phyloP scores from a whole-genome alignment of 2,888 invertebrate species.

The Hypercompe scribonia region DNA sequence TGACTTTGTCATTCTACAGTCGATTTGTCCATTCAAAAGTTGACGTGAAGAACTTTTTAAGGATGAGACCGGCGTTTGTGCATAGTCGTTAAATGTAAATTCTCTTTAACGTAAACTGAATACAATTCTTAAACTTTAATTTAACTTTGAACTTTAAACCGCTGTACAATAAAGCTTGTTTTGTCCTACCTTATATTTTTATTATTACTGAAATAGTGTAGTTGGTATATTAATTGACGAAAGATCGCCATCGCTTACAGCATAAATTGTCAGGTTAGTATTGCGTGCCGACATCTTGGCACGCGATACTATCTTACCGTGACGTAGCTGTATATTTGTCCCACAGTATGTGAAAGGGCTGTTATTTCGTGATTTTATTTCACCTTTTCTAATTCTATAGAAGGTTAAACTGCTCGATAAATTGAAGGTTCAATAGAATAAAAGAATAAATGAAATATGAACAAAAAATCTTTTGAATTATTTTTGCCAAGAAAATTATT shows the following conservation, averaged over 20 bases:
- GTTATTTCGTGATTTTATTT: conserved; percentile 37
- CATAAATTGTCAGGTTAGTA: conserved; percentile 5
- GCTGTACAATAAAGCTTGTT: too few relatives aligned
- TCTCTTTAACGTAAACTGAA: too few relatives aligned
- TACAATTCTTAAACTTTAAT: too few relatives aligned
- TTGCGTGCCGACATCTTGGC: conserved; percentile 26
- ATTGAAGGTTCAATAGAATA: neutral
- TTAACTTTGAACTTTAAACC: too few relatives aligned
- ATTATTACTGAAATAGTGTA: neutral
- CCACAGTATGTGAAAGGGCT: conserved; percentile 19
- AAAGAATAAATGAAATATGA: neutral
- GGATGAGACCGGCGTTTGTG: too few relatives aligned
- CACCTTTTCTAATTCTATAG: conserved; percentile 3
- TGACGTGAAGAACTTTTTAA: too few relatives aligned
- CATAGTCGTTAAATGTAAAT: too few relatives aligned
- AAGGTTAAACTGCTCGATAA: conserved; percentile 13
- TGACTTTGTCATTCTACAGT: too few relatives aligned
- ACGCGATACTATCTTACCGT: conserved; percentile 24
- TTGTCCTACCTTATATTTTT: neutral
- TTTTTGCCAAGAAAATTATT: neutral
- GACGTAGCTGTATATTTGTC: conserved; percentile 28
- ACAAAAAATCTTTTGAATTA: neutral
- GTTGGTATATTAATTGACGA: neutral
- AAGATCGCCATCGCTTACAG: conserved; percentile 7
- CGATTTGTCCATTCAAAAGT: too few relatives aligned